Evolutionary conservation across 2,888 invertebrate genomes (phyloP), one percentile per base, ranked within the genome.

Genomic region (Gari tellinella): DNA sequence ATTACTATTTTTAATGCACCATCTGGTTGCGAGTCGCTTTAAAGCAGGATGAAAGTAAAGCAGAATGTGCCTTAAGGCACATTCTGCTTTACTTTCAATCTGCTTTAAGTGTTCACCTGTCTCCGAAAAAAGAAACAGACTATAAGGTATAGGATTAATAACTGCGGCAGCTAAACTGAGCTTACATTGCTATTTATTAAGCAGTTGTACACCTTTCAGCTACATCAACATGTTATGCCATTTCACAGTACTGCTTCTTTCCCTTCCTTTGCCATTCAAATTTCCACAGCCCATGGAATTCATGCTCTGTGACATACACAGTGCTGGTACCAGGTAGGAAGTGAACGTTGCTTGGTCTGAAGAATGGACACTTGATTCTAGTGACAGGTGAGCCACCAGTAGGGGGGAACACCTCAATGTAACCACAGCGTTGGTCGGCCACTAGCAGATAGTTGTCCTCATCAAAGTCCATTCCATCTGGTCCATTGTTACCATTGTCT

Each of bases 381-480:
- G 74, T 76, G 2, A 80, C 60, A 0, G 89, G 89, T 5, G 72
- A 40, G 1, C 89, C 89, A 12, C 89, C 90, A 5, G 74, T 55
- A 3, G 83, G 63, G 14, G 81, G 68, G 63, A 89, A 90, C 17
- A 90, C 90, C 53, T 90, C 89, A n/a, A 90, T 76, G 63, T 83
- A 83, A 2, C 83, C 80, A 31, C 80, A 70, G 1, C 89, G 88
- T 85, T 87, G 86, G 67, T 90, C 88, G 15, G 90, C 87, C 0
- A 89, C 90, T 38, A 90, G 74, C 7, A 90, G 75, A 58, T 87
- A 88, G 25, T 85, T 81, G 3, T 86, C 81, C 14, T 77, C 84
- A 79, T 90, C 90, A 81, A 90, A 89, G 64, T 90, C 90, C 89
- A 90, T 88, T 1, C 90, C 90, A 76, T 90, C 90, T 38, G 90